A percentile compares a stretch with the other conserved stretches of the same genome.
Conservation (phyloP, 2,797 vertebrate species). For the Clarias fuscus region DNA sequence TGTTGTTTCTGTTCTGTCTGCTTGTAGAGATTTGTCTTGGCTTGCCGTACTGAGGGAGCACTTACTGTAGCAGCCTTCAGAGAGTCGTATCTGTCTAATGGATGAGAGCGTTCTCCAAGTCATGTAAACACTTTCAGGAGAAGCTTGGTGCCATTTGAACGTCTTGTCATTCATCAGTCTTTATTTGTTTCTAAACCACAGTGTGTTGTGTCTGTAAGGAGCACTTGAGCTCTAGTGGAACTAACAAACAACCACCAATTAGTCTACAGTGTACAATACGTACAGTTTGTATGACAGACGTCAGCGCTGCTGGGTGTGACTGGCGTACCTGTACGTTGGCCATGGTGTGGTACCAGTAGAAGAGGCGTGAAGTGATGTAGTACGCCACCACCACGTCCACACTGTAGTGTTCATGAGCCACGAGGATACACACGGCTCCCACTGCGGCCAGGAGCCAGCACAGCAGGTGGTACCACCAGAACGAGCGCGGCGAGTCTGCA, state of each 20-base stretch:
- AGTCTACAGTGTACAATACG: no score
- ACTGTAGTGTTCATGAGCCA: slow-evolving; percentile 96
- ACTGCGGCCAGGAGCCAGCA: slow-evolving; percentile 94
- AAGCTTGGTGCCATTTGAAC: slow-evolving; percentile 42
- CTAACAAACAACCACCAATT: not conserved
- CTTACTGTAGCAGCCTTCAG: slow-evolving; percentile 39
- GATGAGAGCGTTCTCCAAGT: slow-evolving; percentile 36
- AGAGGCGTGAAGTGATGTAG: slow-evolving; percentile 95
- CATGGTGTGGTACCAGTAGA: slow-evolving; percentile 99
- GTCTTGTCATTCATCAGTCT: slow-evolving; percentile 41
- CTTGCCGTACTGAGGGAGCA: slow-evolving; percentile 25
- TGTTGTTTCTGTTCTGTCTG: slow-evolving; percentile 20
- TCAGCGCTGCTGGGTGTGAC: not conserved
- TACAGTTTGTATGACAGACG: no score
- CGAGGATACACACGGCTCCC: slow-evolving; percentile 91
- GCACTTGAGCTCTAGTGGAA: not conserved
- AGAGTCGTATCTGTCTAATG: slow-evolving; percentile 49
- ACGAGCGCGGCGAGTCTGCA: slow-evolving; percentile 91
- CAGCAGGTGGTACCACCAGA: slow-evolving; percentile 97
- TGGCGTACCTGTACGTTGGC: slow-evolving; percentile 88
- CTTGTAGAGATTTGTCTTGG: slow-evolving; percentile 27
- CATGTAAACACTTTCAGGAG: slow-evolving; percentile 48
- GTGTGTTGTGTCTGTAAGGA: not conserved
- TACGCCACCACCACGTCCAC: slow-evolving; percentile 95
- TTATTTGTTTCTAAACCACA: slow-evolving; percentile 3